A percentile compares a stretch with the other conserved stretches of the same genome.
Evolutionary conservation across 2,113 vertebrate species (phyloP).

Genomic region (Aramus guarauna): DNA sequence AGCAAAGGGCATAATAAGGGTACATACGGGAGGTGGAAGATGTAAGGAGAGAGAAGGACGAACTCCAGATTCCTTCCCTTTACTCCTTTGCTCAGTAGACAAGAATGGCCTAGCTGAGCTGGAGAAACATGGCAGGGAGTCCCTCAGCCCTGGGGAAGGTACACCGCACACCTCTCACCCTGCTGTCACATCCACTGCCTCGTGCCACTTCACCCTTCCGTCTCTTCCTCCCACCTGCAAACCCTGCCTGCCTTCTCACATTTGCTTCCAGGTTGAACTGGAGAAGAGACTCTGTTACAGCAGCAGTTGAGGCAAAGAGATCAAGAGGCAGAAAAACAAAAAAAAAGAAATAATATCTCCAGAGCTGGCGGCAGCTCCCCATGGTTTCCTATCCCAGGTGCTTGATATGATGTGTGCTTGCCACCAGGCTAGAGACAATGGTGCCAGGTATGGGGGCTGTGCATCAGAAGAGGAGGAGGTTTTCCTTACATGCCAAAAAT

Average conservation of each 20-base stretch:
- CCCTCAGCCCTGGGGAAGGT: background rate
- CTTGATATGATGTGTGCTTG: background rate
- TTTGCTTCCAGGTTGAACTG: background rate
- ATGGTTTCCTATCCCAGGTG: background rate
- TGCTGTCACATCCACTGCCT: background rate
- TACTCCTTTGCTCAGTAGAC: background rate
- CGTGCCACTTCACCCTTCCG: background rate
- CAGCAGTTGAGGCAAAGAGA: background rate
- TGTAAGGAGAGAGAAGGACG: background rate
- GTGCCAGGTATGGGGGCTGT: background rate
- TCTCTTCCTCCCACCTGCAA: background rate
- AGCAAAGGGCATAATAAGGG: background rate
- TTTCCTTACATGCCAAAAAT: slow-evolving; percentile 34
- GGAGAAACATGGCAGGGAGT: background rate
- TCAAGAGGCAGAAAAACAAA: background rate
- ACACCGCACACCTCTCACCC: no score
- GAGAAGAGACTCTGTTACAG: background rate
- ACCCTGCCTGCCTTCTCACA: background rate
- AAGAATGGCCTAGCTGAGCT: background rate
- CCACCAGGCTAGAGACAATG: background rate
- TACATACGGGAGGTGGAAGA: background rate
- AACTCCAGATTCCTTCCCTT: background rate
- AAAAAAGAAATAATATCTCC: background rate
- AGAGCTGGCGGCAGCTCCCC: fast-evolving
- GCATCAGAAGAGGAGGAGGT: background rate